phyloP scores from a whole-genome alignment of 2,888 invertebrate genomes.

The Cenopis cana region DNA sequence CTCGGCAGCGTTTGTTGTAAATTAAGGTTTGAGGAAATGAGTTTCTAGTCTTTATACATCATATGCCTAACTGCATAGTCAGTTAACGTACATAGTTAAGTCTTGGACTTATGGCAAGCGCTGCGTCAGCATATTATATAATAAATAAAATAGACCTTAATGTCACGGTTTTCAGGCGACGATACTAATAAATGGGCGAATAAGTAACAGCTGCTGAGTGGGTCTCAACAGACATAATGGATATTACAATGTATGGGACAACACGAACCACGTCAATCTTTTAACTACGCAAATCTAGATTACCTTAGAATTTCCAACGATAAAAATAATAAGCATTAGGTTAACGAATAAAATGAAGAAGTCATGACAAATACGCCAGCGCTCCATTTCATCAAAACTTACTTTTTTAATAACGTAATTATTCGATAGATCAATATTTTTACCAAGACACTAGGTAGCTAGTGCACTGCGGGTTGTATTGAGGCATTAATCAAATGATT shows the following conservation, averaged over 20 bases:
- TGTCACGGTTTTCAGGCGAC: constrained; percentile 21
- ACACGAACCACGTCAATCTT: neutral
- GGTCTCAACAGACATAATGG: neutral
- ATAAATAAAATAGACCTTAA: constrained; percentile 23
- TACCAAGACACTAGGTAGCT: neutral
- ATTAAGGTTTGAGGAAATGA: neutral
- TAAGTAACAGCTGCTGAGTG: constrained; percentile 7
- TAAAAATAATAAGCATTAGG: too few species aligned
- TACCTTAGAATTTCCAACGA: too few species aligned
- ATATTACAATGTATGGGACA: neutral
- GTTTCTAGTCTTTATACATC: neutral
- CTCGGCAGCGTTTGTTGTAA: neutral
- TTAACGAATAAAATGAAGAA: too few species aligned
- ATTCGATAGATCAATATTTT: neutral
- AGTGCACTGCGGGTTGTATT: constrained; percentile 24
- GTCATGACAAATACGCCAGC: neutral
- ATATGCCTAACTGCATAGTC: neutral
- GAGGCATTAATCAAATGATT: constrained; percentile 37
- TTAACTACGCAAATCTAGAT: neutral
- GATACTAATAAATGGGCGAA: constrained; percentile 14
- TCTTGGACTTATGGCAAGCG: constrained; percentile 6
- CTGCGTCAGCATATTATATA: neutral
- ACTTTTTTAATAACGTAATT: neutral
- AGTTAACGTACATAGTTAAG: neutral
- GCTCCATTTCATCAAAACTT: neutral